Evolutionary conservation across 2,888 invertebrate genomes (phyloP).

Genomic region (Carpatolechia fugitivella): DNA sequence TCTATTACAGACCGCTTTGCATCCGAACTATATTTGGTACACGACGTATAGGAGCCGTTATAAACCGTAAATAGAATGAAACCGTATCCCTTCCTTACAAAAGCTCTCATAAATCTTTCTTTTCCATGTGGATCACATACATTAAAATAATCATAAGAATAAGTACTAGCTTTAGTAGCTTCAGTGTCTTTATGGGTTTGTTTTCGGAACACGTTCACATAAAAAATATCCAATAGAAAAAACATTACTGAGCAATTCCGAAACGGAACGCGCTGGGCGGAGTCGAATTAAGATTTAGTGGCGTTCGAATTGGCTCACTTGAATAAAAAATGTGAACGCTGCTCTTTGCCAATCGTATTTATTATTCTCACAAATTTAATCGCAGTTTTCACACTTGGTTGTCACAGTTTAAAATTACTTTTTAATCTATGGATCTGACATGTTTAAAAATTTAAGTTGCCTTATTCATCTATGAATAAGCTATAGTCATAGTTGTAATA

Average conservation of each 20-base stretch:
- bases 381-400: constrained; percentile 34
- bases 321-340: constrained; percentile 37
- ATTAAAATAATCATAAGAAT: constrained; percentile 10
- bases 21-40: constrained; percentile 13
- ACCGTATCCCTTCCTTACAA: background rate
- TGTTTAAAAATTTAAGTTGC: background rate
- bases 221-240: constrained; percentile 20
- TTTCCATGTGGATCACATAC: background rate
- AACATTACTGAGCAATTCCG: constrained; percentile 24
- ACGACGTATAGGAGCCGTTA: background rate
- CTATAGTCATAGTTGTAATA: too few relatives aligned
- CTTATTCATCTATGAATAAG: background rate
- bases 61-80: constrained; percentile 9
- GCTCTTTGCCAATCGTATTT: constrained; percentile 32
- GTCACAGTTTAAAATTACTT: constrained; percentile 30
- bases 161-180: background rate
- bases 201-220: constrained; percentile 18
- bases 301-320: constrained; percentile 38
- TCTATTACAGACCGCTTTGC: constrained; percentile 26
- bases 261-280: constrained; percentile 27
- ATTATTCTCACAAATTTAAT: constrained; percentile 39
- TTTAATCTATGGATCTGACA: constrained; percentile 24
- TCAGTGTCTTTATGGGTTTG: constrained; percentile 18
- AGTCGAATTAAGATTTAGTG: constrained; percentile 47
- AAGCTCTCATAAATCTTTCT: background rate